These are phyloP conservation scores for Drosophila navojoa DNA, from an alignment of 1,140 invertebrate species.

Conservation along the genomic window DNA sequence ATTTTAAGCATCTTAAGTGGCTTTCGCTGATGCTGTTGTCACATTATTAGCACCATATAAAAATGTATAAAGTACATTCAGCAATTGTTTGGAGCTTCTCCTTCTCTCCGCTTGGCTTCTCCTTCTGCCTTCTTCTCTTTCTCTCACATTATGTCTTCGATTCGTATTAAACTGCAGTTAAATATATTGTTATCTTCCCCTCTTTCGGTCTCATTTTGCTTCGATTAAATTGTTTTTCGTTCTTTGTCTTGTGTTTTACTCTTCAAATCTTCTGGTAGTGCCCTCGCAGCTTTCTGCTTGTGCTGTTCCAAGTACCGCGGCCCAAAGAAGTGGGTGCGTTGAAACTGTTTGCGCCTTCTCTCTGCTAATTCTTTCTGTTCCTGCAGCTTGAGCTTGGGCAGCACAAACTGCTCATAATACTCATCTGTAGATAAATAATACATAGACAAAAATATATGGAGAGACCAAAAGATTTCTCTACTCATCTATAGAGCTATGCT, in stretches of 20 bases:
- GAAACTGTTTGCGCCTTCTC: neutral
- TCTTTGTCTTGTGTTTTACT: no score
- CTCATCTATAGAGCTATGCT: neutral
- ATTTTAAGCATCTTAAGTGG: neutral
- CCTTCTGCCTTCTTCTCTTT: neutral
- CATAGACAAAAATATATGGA: neutral
- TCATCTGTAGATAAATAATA: neutral
- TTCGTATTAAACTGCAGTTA: slow-evolving; percentile 12
- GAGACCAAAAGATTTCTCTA: neutral
- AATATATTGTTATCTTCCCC: neutral
- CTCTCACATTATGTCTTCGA: neutral
- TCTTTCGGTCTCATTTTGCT: neutral
- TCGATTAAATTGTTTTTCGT: neutral
- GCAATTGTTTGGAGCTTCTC: no score
- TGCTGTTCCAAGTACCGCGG: slow-evolving; percentile 13
- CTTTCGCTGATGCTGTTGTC: slow-evolving; percentile 10
- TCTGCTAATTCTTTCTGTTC: neutral
- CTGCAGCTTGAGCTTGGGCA: neutral
- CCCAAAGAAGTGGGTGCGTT: slow-evolving; percentile 27
- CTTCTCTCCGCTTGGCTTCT: neutral
- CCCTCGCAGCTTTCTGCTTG: neutral
- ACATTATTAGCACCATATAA: slow-evolving; percentile 24
- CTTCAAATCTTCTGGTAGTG: neutral
- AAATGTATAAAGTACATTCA: slow-evolving; percentile 1
- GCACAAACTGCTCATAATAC: slow-evolving; percentile 15